Conservation (phyloP, 2,888 invertebrate species). For the Dorcus parallelipipedus region DNA sequence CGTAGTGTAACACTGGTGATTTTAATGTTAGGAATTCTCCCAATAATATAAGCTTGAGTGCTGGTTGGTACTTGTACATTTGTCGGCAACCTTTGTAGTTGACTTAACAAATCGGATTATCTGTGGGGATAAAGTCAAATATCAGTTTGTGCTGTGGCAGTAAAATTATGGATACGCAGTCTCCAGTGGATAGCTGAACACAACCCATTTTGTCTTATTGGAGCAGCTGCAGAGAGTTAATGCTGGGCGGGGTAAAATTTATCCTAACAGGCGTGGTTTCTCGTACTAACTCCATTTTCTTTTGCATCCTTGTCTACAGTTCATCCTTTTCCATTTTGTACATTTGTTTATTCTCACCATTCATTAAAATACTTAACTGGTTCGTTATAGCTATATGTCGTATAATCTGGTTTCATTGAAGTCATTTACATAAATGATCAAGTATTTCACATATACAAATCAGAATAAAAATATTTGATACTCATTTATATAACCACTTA, state of each 20-base stretch:
- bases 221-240: conserved; percentile 17
- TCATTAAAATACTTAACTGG: conserved; percentile 17
- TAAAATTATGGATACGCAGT: conserved; percentile 31
- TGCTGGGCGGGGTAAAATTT: no score
- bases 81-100: conserved; percentile 23
- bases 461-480: no score
- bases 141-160: conserved; percentile 27
- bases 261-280: no score
- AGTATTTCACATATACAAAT: no score
- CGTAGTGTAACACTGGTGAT: conserved; percentile 6
- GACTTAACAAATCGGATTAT: conserved; percentile 33
- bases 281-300: background rate
- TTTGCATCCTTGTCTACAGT: background rate
- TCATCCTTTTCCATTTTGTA: conserved; percentile 6
- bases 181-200: conserved; percentile 27
- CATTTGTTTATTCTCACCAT: conserved; percentile 13
- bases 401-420: background rate
- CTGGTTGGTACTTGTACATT: conserved; percentile 14
- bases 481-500: no score
- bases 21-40: conserved; percentile 8
- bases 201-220: conserved; percentile 28
- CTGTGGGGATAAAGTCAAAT: conserved; percentile 34
- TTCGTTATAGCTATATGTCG: conserved; percentile 2
- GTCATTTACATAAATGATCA: no score
- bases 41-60: conserved; percentile 2